Percentiles rank a stretch among this genome's conserved stretches.
phyloP scores from a whole-genome alignment of 2,113 vertebrate species.

The Turdus rufiventris region DNA sequence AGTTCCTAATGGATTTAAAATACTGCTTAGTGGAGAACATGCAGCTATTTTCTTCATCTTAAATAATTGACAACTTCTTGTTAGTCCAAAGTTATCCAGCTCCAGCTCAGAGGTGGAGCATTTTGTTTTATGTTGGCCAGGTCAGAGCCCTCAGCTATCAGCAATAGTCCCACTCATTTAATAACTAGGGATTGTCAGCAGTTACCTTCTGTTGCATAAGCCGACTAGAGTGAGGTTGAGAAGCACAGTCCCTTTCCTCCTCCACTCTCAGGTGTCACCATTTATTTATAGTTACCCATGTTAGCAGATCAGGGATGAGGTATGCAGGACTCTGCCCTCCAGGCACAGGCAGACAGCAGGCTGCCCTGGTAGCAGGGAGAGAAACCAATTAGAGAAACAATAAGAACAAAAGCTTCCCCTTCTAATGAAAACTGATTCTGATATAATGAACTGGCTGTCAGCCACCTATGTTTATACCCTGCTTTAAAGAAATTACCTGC shows the following conservation, averaged over 20 bases:
- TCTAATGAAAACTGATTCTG: background rate
- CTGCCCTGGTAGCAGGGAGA: background rate
- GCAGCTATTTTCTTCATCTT: background rate
- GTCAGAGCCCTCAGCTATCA: background rate
- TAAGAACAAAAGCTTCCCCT: background rate
- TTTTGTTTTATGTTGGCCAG: background rate
- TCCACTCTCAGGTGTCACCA: background rate
- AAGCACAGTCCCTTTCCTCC: background rate
- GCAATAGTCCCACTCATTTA: background rate
- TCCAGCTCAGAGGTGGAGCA: background rate
- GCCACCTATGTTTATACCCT: background rate
- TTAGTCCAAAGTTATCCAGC: background rate
- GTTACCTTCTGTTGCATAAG: background rate
- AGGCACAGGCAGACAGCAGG: background rate
- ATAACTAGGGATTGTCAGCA: background rate
- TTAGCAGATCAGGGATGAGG: background rate
- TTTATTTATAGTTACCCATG: conserved; percentile 48
- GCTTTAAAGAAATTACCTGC: background rate
- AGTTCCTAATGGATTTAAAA: conserved; percentile 1
- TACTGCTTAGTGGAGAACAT: background rate
- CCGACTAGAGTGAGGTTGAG: background rate
- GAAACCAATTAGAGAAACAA: conserved; percentile 24
- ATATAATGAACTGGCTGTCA: background rate
- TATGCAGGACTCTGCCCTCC: background rate
- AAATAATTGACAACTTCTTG: background rate